Conservation (phyloP, 2,888 invertebrate genomes). For the Drosophila tripunctata region DNA sequence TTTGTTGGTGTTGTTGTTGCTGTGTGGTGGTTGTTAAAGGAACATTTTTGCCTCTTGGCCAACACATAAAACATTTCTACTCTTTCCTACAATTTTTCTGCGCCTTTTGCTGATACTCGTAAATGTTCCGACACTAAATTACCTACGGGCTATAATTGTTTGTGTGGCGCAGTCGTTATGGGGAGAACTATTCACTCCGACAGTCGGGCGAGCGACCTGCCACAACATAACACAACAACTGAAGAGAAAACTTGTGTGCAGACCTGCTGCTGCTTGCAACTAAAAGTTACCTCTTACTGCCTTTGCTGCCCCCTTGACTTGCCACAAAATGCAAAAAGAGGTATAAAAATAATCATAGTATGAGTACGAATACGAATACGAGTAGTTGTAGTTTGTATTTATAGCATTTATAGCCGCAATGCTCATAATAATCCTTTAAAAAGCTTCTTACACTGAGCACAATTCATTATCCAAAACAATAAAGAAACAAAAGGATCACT, state of each 20-base stretch:
- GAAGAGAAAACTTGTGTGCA: conserved; percentile 24
- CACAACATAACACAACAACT: conserved; percentile 8
- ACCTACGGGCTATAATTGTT: conserved; percentile 77
- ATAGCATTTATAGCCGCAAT: conserved; percentile 43
- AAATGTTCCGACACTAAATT: conserved; percentile 77
- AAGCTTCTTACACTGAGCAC: conserved; percentile 3
- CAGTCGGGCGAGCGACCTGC: conserved; percentile 14
- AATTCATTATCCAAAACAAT: neutral
- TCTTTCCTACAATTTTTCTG: conserved; percentile 13
- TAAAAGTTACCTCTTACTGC: conserved; percentile 2
- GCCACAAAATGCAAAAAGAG: conserved; percentile 46
- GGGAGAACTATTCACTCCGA: neutral
- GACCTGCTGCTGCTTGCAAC: conserved; percentile 51
- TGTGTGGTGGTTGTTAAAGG: conserved; percentile 14
- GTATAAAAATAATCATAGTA: conserved; percentile 45
- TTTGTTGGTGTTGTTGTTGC: conserved; percentile 23
- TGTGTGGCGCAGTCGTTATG: conserved; percentile 46
- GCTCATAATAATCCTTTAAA: conserved; percentile 26
- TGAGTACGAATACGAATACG: neutral
- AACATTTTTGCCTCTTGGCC: conserved; percentile 51
- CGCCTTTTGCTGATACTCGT: conserved; percentile 42
- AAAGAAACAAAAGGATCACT: neutral
- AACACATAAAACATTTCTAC: conserved; percentile 62
- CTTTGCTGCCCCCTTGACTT: conserved; percentile 1
- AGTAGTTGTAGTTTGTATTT: conserved; percentile 53